phyloP scores from a whole-genome alignment of 2,888 invertebrate species.

The Hemithea aestivaria region DNA sequence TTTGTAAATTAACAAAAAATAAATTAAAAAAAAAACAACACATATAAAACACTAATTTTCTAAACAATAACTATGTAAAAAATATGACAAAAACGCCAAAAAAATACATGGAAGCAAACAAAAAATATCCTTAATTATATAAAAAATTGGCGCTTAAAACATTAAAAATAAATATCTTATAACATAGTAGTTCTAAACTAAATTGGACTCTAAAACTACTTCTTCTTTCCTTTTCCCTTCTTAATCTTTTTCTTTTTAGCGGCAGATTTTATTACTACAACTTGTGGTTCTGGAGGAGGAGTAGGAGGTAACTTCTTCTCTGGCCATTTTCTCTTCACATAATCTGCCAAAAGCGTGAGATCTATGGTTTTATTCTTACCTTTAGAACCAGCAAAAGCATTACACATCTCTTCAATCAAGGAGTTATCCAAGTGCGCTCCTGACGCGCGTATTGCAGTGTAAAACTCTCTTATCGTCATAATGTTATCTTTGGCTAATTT shows the following conservation, averaged over 20 bases:
- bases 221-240: constrained; percentile 13
- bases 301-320: constrained; percentile 49
- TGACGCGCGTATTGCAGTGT: constrained; percentile 20
- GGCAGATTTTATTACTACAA: background rate
- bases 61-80: no score
- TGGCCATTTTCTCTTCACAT: constrained; percentile 54
- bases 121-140: no score
- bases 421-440: constrained; percentile 40
- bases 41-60: no score
- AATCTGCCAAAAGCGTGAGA: constrained; percentile 42
- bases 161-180: no score
- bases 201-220: no score
- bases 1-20: no score
- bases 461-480: constrained; percentile 40
- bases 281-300: constrained; percentile 40
- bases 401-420: constrained; percentile 42
- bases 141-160: no score
- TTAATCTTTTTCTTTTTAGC: constrained; percentile 7
- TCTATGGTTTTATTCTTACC: constrained; percentile 43
- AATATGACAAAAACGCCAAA: no score
- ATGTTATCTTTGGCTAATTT: constrained; percentile 46
- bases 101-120: no score
- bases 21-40: no score
- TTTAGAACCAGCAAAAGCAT: constrained; percentile 41
- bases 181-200: no score